Percentiles rank a stretch among this genome's conserved stretches.
Evolutionary conservation across 2,797 vertebrate genomes (phyloP).

Genomic region (Onychomys leucogaster): DNA sequence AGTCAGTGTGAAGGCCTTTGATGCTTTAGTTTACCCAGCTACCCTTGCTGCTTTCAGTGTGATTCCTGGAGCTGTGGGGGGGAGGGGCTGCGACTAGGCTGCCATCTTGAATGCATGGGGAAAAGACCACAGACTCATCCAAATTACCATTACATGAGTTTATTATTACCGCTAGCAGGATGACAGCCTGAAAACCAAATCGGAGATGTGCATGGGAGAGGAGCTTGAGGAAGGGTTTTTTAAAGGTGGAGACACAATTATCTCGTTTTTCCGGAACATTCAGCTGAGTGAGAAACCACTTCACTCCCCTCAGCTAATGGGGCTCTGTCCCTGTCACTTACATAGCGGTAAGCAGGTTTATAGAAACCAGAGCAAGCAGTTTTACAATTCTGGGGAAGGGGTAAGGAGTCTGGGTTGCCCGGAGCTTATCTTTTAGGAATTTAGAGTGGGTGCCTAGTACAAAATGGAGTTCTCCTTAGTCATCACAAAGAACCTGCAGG

Average conservation of each 20-base stretch:
- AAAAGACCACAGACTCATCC: background rate
- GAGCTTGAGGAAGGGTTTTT: background rate
- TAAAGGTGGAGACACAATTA: background rate
- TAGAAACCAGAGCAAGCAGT: background rate
- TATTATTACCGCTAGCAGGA: background rate
- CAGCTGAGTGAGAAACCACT: background rate
- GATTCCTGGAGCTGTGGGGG: background rate
- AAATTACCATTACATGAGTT: background rate
- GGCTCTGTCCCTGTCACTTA: background rate
- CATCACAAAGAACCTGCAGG: background rate
- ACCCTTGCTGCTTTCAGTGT: background rate
- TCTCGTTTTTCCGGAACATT: background rate
- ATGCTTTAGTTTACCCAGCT: background rate
- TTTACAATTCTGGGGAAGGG: background rate
- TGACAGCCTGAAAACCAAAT: background rate
- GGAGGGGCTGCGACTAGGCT: too few species aligned
- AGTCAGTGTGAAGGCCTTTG: background rate
- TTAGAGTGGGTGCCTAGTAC: background rate
- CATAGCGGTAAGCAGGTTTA: background rate
- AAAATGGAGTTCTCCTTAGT: background rate
- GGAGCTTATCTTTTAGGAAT: background rate
- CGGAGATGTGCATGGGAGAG: too few species aligned
- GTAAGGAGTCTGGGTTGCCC: background rate
- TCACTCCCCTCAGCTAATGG: background rate
- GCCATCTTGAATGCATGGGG: background rate